A percentile compares a stretch with the other conserved stretches of the same genome.
phyloP scores from a whole-genome alignment of 2,113 vertebrate species.

The Patagioenas fasciata region DNA sequence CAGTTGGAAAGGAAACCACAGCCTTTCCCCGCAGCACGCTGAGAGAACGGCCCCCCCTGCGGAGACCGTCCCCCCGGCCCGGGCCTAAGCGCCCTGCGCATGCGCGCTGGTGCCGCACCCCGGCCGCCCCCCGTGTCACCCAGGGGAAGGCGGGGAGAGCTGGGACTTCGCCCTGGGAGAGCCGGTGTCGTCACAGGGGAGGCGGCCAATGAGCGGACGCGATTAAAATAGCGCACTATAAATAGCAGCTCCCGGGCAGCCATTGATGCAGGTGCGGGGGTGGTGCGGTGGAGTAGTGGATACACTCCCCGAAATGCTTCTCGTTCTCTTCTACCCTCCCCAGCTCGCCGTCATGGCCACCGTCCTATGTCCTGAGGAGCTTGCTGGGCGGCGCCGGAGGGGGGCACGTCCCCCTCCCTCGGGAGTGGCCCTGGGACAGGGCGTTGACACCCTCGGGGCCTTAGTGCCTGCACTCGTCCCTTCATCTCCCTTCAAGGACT shows the following conservation, averaged over 20 bases:
- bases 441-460: accelerated
- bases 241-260: background rate
- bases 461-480: background rate
- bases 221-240: conserved; percentile 32
- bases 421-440: background rate
- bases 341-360: accelerated
- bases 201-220: background rate
- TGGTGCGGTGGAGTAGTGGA: no score
- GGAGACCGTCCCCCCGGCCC: accelerated
- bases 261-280: accelerated
- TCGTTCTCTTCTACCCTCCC: no score
- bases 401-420: no score
- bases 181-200: background rate
- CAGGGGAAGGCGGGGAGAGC: no score
- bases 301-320: no score
- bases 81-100: accelerated
- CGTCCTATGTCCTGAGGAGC: background rate
- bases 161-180: background rate
- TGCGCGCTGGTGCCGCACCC: background rate
- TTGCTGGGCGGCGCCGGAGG: background rate
- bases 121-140: accelerated
- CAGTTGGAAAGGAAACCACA: accelerated
- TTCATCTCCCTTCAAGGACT: background rate
- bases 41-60: accelerated
- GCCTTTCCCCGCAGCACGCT: accelerated